Conservation (phyloP, 2,113 vertebrate species). For the Piaya cayana region DNA sequence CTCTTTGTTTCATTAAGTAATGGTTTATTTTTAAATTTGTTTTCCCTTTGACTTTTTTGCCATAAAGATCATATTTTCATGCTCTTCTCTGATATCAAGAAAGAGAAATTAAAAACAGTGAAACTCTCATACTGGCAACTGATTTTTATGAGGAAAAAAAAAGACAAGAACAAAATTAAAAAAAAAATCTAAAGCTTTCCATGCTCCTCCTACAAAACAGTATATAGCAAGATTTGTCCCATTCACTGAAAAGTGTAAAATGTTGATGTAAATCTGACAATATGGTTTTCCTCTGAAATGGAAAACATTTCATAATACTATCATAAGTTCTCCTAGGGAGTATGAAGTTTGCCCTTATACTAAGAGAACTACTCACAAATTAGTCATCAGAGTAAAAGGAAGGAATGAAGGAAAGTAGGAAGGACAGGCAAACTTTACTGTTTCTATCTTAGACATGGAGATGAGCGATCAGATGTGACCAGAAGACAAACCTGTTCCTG, state of each 20-base stretch:
- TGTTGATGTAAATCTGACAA: background rate
- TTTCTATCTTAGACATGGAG: background rate
- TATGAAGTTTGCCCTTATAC: background rate
- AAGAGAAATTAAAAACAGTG: background rate
- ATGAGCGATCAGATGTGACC: background rate
- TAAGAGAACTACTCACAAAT: background rate
- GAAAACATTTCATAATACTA: background rate
- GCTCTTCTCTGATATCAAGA: background rate
- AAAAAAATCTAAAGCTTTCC: background rate
- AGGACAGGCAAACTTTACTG: too few species aligned
- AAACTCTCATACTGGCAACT: background rate
- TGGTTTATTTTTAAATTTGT: background rate
- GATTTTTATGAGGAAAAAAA: background rate
- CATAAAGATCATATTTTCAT: background rate
- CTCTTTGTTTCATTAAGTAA: background rate
- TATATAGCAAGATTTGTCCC: background rate
- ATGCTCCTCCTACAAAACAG: background rate
- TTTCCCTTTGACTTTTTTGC: background rate
- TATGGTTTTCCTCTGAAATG: background rate
- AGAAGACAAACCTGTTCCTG: background rate
- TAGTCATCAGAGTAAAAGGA: background rate
- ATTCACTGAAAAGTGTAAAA: background rate
- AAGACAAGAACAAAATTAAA: background rate
- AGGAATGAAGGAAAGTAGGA: rapidly evolving
- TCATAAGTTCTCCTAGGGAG: background rate